Conservation (phyloP, 2,888 invertebrate species). For the Dryococelus australis region DNA sequence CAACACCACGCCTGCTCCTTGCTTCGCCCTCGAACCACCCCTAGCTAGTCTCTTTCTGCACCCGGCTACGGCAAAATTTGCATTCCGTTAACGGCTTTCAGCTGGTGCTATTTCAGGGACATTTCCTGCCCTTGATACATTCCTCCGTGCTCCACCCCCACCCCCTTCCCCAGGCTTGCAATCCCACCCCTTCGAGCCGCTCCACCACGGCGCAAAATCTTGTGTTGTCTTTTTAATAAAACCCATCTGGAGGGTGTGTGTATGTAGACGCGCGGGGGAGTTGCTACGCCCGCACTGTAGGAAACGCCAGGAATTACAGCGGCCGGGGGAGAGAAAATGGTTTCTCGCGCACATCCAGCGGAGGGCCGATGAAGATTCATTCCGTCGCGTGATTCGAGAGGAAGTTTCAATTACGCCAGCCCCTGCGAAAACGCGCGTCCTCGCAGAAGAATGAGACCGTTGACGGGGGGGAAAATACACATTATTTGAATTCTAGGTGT, state of each 20-base stretch:
- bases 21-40: not conserved
- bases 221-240: slow-evolving; percentile 30
- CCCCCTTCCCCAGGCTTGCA: not conserved
- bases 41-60: not conserved
- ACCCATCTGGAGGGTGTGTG: not conserved
- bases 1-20: not conserved
- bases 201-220: not conserved
- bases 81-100: slow-evolving; percentile 29
- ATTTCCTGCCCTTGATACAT: slow-evolving; percentile 29
- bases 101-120: slow-evolving; percentile 26
- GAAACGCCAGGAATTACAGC: too few species aligned
- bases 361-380: not conserved
- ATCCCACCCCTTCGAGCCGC: not conserved
- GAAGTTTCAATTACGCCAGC: not conserved
- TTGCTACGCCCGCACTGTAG: too few species aligned
- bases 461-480: too few species aligned
- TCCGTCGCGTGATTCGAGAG: not conserved
- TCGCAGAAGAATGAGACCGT: too few species aligned
- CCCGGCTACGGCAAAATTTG: not conserved
- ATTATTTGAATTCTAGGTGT: too few species aligned
- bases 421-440: not conserved
- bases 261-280: not conserved
- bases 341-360: not conserved
- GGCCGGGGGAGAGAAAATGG: not conserved
- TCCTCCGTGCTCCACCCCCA: not conserved